These are phyloP conservation scores for Phrixothrix hirtus DNA, from an alignment of 2,888 invertebrate species.

Conservation along the genomic window DNA sequence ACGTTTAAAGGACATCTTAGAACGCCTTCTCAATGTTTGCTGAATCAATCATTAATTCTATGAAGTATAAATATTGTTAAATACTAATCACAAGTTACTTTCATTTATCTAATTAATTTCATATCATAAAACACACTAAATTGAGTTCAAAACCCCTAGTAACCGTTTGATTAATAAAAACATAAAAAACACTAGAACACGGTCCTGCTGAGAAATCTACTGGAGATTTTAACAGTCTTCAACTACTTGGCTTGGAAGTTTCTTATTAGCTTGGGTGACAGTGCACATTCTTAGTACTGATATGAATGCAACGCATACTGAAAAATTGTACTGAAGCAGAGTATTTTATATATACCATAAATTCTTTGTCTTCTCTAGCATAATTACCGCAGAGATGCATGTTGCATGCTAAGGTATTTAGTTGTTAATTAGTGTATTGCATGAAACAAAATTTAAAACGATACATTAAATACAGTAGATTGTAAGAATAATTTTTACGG, in stretches of 20 bases:
- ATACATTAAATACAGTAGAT: too few relatives aligned
- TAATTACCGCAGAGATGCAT: too few relatives aligned
- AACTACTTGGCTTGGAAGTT: constrained; percentile 18
- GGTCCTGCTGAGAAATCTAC: constrained; percentile 1
- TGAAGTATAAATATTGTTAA: neutral
- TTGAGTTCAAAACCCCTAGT: neutral
- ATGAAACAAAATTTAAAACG: too few relatives aligned
- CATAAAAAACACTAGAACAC: neutral
- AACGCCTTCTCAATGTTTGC: too few relatives aligned
- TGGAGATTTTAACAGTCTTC: constrained; percentile 9
- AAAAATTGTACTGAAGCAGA: neutral
- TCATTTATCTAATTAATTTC: neutral
- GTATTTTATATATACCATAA: too few relatives aligned
- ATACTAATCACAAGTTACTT: neutral
- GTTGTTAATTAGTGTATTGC: too few relatives aligned
- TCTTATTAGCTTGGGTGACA: constrained; percentile 27
- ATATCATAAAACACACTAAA: neutral
- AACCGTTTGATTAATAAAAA: neutral
- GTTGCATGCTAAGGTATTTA: too few relatives aligned
- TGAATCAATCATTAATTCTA: neutral
- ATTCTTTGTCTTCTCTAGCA: too few relatives aligned
- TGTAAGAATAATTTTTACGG: too few relatives aligned
- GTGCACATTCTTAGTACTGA: constrained; percentile 18
- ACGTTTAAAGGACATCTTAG: too few relatives aligned
- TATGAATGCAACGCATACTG: constrained; percentile 12